Evolutionary conservation across 2,888 invertebrate species (phyloP), one percentile per base, ranked within the genome.

Genomic region (Metalampra italica): DNA sequence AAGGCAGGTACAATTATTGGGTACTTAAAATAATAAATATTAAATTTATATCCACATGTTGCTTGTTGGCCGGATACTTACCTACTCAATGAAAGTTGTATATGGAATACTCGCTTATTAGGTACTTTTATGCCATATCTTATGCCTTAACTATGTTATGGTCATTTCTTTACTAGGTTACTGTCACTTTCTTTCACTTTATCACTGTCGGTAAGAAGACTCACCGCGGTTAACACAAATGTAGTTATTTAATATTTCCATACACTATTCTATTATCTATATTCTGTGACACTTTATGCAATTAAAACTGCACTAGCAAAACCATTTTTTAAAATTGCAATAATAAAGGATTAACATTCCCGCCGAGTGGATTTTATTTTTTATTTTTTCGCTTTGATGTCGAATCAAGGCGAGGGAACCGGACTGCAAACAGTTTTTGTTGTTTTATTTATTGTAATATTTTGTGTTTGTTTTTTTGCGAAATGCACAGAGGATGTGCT

Each of bases 381-480:
- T 50, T 46, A 38, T 32, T 46, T 37, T 50, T 40, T 42, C 42
- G 40, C 22, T 14, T 22, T 39, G 30, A 29, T 13, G 66, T 66
- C 60, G 65, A 66, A 63, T 63, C 66, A 58, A 62, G 60, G 56
- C 72, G 59, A 64, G 56, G 61, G 63, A 68, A 64, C 82, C 84
- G 81, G 81, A 68, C 71, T 53, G 57, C 51, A 53, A n/a, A 57
- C 52, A 46, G 56, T 73, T 77, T 75, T 80, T 70, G 65, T 73
- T 62, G 62, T 78, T 77, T 78, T 78, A 71, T 67, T 75, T 69
- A 66, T 60, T 69, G 60, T 62, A n/a, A 54, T 69, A 66, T 62
- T 70, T 71, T 63, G 56, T 65, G 60, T 69, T 61, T 72, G 15
- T 58, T 68, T 74, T 72, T 72, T 67, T 63, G 60, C 60, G 53